Conservation (phyloP, 2,797 vertebrate species). For the Glossophaga mutica region DNA sequence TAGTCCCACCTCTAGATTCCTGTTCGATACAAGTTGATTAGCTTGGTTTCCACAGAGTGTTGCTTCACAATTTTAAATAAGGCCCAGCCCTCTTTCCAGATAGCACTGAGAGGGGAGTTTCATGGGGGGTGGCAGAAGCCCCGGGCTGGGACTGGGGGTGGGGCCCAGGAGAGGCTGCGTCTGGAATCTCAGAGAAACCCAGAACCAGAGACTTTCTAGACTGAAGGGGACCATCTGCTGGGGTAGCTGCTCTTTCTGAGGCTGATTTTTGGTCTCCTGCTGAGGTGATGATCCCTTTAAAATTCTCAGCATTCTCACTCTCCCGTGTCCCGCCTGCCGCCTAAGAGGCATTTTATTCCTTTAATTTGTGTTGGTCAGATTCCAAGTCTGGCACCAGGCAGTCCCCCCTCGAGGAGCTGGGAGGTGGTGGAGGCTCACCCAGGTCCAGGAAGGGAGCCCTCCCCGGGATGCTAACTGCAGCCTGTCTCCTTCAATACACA, state of each 20-base stretch:
- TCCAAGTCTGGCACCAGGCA: conserved; percentile 46
- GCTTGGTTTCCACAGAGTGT: not conserved
- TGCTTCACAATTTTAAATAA: not conserved
- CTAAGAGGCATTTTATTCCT: conserved; percentile 32
- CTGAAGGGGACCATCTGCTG: not conserved
- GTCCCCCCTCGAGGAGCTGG: not conserved
- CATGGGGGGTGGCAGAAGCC: not conserved
- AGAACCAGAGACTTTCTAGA: not conserved
- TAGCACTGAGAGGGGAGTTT: not conserved
- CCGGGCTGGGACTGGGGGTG: not conserved
- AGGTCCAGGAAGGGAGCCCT: conserved; percentile 33
- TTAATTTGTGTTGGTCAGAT: conserved; percentile 31
- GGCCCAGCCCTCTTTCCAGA: not conserved
- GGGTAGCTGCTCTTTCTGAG: not conserved
- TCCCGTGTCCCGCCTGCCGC: accelerated
- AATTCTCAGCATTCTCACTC: conserved; percentile 49
- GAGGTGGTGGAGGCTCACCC: conserved; percentile 23
- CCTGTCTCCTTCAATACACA: not conserved
- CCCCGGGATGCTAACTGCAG: not conserved
- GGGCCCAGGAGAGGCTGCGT: not conserved
- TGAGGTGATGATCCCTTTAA: conserved; percentile 61
- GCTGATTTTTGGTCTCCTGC: conserved; percentile 39
- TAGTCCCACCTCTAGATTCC: not conserved
- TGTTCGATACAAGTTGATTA: not conserved
- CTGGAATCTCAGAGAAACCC: not conserved